phyloP scores from a whole-genome alignment of 2,888 invertebrate genomes.

The Xestoiulus laeticollis region DNA sequence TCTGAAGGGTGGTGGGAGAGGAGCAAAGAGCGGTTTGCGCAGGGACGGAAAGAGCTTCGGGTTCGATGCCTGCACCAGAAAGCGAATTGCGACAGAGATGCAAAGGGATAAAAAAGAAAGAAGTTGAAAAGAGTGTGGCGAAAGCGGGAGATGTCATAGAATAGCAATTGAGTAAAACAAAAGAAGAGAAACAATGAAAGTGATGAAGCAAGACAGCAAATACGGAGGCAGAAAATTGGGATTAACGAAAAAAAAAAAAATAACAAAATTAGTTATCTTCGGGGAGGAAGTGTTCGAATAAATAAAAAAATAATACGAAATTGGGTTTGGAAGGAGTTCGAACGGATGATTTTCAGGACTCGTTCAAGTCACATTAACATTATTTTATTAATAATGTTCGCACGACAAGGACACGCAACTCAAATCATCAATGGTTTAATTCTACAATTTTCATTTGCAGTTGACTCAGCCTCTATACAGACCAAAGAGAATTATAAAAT shows the following conservation, averaged over 20 bases:
- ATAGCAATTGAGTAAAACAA: neutral
- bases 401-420: neutral
- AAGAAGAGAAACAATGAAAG: neutral
- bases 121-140: neutral
- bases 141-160: neutral
- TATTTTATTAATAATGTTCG: neutral
- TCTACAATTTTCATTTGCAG: neutral
- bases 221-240: neutral
- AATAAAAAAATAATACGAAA: neutral
- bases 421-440: neutral
- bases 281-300: too few species aligned
- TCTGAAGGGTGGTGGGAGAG: conserved; percentile 68
- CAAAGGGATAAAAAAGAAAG: neutral
- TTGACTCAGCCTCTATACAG: neutral
- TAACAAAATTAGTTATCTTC: neutral
- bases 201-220: neutral
- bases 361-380: neutral
- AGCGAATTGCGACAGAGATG: neutral
- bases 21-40: conserved; percentile 72
- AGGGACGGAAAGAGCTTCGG: conserved; percentile 68
- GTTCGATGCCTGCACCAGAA: neutral
- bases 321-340: neutral
- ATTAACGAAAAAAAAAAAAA: conserved; percentile 15
- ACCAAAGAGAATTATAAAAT: conserved; percentile 38
- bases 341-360: neutral